These are phyloP conservation scores for Gnatocerus cornutus DNA, from an alignment of 2,888 invertebrate species.

Conservation along the genomic window DNA sequence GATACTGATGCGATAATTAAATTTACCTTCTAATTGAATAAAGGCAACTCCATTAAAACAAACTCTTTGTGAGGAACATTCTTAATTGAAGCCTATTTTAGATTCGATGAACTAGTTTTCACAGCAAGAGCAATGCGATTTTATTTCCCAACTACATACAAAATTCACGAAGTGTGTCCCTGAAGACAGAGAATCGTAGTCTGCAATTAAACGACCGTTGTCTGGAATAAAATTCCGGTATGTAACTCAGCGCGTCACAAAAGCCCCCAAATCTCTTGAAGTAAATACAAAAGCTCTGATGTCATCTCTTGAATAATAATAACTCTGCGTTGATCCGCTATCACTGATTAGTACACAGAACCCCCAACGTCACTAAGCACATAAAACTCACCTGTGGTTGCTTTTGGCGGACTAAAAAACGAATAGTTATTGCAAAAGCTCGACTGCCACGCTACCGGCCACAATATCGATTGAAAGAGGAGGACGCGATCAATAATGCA, in stretches of 20 bases:
- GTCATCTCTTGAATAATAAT: slow-evolving; percentile 5
- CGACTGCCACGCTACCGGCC: slow-evolving; percentile 51
- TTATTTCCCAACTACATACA: too few relatives aligned
- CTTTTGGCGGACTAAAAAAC: slow-evolving; percentile 50
- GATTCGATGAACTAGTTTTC: too few relatives aligned
- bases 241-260: background rate
- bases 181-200: too few relatives aligned
- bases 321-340: background rate
- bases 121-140: too few relatives aligned
- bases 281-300: slow-evolving; percentile 3
- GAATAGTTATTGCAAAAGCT: slow-evolving; percentile 52
- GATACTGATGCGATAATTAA: background rate
- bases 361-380: slow-evolving; percentile 13
- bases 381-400: slow-evolving; percentile 52
- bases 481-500: slow-evolving; percentile 47
- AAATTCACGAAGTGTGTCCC: too few relatives aligned
- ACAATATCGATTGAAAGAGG: slow-evolving; percentile 50
- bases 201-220: background rate
- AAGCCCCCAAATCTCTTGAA: slow-evolving; percentile 1
- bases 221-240: background rate
- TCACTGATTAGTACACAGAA: slow-evolving; percentile 2
- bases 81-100: background rate
- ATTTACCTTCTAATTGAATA: slow-evolving; percentile 4
- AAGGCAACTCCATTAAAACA: slow-evolving; percentile 4
- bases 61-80: background rate